Evolutionary conservation across 2,888 invertebrate genomes (phyloP).

Genomic region (Stenchaetothrips biformis): DNA sequence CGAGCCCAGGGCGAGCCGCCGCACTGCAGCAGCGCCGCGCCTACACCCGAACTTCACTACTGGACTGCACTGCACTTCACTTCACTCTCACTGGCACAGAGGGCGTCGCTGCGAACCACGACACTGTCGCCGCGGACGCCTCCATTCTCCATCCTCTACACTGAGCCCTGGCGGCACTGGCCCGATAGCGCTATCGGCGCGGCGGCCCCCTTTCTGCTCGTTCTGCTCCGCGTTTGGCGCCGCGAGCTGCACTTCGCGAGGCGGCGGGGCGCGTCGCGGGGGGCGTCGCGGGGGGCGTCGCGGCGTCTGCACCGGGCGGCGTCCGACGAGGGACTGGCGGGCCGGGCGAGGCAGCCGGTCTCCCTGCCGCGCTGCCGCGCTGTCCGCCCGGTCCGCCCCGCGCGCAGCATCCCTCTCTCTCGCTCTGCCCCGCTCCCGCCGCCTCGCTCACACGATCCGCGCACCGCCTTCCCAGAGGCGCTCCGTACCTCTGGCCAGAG

Average conservation of each 20-base stretch:
- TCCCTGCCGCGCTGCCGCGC: too few species aligned
- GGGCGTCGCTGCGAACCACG: background rate
- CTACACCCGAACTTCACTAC: background rate
- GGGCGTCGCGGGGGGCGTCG: background rate
- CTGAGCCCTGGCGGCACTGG: background rate
- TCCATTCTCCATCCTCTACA: background rate
- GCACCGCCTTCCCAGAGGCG: too few species aligned
- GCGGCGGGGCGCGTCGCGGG: background rate
- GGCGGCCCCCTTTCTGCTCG: background rate
- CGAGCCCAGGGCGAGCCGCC: background rate
- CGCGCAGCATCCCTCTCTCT: background rate
- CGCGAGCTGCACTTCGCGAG: background rate
- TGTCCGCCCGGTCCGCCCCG: background rate
- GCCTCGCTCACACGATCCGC: too few species aligned
- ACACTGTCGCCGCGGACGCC: background rate
- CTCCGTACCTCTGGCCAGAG: too few species aligned
- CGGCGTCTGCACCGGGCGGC: constrained; percentile 1
- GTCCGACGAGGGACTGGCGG: background rate
- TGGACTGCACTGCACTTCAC: background rate
- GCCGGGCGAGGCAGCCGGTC: background rate
- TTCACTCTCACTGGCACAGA: background rate
- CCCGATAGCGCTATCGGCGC: background rate
- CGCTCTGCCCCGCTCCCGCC: background rate
- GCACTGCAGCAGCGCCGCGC: background rate
- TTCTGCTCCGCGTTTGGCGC: background rate